These are phyloP conservation scores for Cinara cedri DNA, from an alignment of 2,888 invertebrate genomes.

Conservation along the genomic window DNA sequence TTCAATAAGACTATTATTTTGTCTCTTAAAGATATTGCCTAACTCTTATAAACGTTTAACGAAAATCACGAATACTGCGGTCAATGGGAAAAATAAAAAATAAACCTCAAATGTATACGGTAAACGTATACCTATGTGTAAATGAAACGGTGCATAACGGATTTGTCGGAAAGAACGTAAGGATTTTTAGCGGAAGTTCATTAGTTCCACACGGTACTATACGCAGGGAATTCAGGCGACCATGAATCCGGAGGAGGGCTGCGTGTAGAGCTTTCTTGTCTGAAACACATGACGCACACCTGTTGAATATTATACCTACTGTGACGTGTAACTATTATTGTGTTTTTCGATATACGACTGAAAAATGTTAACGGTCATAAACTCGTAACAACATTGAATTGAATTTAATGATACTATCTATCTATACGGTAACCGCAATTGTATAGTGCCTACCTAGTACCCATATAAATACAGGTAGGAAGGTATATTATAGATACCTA, in stretches of 20 bases:
- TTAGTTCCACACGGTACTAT: conserved; percentile 52
- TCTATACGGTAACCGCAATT: too few species aligned
- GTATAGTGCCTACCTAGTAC: too few species aligned
- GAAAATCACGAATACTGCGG: conserved; percentile 16
- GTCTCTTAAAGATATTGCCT: background rate
- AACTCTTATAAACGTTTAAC: conserved; percentile 4
- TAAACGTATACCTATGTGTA: background rate
- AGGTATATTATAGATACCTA: too few species aligned
- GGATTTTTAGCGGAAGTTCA: conserved; percentile 54
- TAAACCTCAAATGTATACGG: conserved; percentile 17
- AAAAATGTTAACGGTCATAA: conserved; percentile 6
- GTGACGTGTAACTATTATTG: background rate
- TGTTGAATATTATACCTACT: conserved; percentile 34
- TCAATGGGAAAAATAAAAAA: background rate
- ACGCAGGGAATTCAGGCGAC: conserved; percentile 33
- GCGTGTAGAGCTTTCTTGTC: conserved; percentile 41
- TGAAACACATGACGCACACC: conserved; percentile 30
- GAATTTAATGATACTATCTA: background rate
- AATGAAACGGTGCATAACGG: conserved; percentile 48
- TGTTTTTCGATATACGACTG: background rate
- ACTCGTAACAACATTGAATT: conserved; percentile 1
- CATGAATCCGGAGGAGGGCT: conserved; percentile 50
- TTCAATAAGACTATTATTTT: background rate
- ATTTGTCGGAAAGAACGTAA: conserved; percentile 36
- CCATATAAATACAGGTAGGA: too few species aligned